Evolutionary conservation across 2,113 vertebrate genomes (phyloP).

Genomic region (Mystacornis crossleyi): DNA sequence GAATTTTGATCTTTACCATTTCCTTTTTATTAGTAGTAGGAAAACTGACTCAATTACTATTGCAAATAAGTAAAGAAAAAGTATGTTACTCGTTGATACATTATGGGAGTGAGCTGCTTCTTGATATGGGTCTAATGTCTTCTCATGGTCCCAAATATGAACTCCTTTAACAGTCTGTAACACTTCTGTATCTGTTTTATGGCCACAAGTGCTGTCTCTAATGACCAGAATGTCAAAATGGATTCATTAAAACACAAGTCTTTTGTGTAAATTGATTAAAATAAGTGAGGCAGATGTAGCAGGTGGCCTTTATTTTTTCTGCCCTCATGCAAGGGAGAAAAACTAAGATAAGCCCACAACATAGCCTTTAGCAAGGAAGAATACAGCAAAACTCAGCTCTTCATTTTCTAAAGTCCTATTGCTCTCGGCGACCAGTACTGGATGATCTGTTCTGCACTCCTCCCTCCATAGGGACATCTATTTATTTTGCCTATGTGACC

Average conservation of each 20-base stretch:
- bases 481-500: constrained; percentile 21
- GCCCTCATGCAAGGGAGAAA: neutral
- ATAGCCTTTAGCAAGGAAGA: neutral
- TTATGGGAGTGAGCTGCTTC: neutral
- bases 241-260: neutral
- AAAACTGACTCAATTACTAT: neutral
- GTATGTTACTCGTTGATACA: neutral
- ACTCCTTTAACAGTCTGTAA: neutral
- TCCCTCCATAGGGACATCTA: neutral
- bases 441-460: neutral
- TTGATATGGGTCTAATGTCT: neutral
- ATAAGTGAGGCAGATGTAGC: neutral
- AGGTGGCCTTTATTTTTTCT: neutral
- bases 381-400: neutral
- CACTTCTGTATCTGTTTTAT: neutral
- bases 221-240: neutral
- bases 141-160: neutral
- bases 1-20: neutral
- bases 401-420: neutral
- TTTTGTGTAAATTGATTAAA: neutral
- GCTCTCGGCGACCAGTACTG: neutral
- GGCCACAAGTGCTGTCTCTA: neutral
- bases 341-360: neutral
- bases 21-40: neutral
- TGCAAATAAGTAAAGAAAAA: neutral